phyloP scores from a whole-genome alignment of 2,888 invertebrate genomes.

The Adelognathus sp. region DNA sequence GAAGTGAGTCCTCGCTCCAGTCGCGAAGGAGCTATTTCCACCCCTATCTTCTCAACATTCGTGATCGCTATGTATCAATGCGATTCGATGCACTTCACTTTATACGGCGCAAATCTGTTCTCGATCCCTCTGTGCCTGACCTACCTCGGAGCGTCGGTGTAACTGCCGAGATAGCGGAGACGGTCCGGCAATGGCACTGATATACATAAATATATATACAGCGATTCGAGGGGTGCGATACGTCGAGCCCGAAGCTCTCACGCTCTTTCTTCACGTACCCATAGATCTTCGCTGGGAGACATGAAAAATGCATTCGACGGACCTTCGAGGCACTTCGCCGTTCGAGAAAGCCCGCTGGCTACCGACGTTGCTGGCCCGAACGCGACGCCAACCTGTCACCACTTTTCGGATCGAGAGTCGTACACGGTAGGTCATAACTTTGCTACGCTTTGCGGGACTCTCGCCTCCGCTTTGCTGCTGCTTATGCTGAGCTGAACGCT shows the following conservation, averaged over 20 bases:
- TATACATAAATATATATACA: conserved; percentile 38
- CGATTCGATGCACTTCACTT: conserved; percentile 45
- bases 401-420: conserved; percentile 79
- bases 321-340: conserved; percentile 76
- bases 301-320: conserved; percentile 79
- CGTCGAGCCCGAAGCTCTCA: conserved; percentile 33
- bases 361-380: conserved; percentile 55
- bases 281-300: conserved; percentile 72
- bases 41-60: conserved; percentile 11
- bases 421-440: conserved; percentile 70
- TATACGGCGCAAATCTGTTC: not conserved
- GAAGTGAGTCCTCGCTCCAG: conserved; percentile 34
- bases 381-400: conserved; percentile 74
- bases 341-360: conserved; percentile 73
- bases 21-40: conserved; percentile 13
- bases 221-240: conserved; percentile 29
- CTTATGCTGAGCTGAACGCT: not conserved
- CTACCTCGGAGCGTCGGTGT: conserved; percentile 9
- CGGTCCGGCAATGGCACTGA: not conserved
- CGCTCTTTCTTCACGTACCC: conserved; percentile 26
- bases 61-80: conserved; percentile 47
- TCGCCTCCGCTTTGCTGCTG: not conserved
- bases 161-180: conserved; percentile 19
- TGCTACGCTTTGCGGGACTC: conserved; percentile 34
- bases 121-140: not conserved